Conservation (phyloP, 2,888 invertebrate genomes). For the Alitta virens region DNA sequence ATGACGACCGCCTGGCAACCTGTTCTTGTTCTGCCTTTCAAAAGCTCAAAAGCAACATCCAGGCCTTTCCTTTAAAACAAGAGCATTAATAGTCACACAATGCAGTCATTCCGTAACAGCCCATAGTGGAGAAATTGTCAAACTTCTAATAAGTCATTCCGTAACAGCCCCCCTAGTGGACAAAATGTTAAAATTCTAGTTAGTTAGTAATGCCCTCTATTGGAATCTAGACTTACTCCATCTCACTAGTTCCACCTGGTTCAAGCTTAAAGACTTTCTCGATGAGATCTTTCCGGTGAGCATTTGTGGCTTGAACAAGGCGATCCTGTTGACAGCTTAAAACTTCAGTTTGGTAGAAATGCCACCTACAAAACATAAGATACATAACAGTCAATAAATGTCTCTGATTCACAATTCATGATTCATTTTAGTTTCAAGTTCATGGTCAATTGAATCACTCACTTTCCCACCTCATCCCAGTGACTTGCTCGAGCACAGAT, state of each 20-base stretch:
- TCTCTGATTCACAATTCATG: too few species aligned
- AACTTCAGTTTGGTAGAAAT: slow-evolving; percentile 50
- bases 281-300: slow-evolving; percentile 56
- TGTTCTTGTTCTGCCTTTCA: slow-evolving; percentile 49
- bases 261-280: slow-evolving; percentile 53
- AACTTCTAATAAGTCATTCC: too few species aligned
- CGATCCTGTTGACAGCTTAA: slow-evolving; percentile 53
- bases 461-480: slow-evolving; percentile 58
- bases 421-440: too few species aligned
- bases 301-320: slow-evolving; percentile 56
- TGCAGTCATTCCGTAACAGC: too few species aligned
- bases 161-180: too few species aligned
- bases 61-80: slow-evolving; percentile 48
- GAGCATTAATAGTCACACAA: too few species aligned
- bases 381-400: too few species aligned
- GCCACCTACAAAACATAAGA: slow-evolving; percentile 44
- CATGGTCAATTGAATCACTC: slow-evolving; percentile 34
- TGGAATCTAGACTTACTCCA: slow-evolving; percentile 54
- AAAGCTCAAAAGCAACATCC: slow-evolving; percentile 51
- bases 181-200: too few species aligned
- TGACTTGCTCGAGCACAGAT: slow-evolving; percentile 57
- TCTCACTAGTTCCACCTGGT: slow-evolving; percentile 57
- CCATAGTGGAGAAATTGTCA: too few species aligned
- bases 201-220: too few species aligned
- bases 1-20: slow-evolving; percentile 57